Evolutionary conservation across 2,888 invertebrate genomes (phyloP), one percentile per base, ranked within the genome.

Genomic region (Bibio marci): DNA sequence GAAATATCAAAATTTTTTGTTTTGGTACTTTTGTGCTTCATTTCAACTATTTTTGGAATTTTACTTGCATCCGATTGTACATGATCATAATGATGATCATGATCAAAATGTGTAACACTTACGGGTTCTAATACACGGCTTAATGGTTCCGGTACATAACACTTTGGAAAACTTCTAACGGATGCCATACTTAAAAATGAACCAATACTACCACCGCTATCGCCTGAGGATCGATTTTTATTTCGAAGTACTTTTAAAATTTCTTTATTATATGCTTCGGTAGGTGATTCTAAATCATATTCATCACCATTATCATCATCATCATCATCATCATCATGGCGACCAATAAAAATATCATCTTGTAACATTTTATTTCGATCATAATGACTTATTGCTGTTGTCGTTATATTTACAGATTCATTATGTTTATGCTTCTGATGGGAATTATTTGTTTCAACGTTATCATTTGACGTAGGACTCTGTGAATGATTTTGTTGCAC

Each of bases 161-260:
- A 72, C 69, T 76, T 77, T 2, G 86, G 86, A 51, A 86, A 87
- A n/a, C 80, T 76, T 51, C 76, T 80, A 10, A 85, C 77, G 3
- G 85, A 83, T 17, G 82, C 82, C 85, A 86, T 86, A 1, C 85
- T 85, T 5, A 86, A 67, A 52, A 80, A 85, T 0, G 85, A 85
- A 35, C 81, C 80, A 1, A 86, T 72, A 4, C 73, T 72, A 2
- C 36, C 38, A 3, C 42, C 6, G 37, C 18, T 35, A 28, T 11
- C 17, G 19, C 14, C 26, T 15, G 11, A 18, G 4, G 22, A 14
- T 7, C 14, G 17, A 15, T 30, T 30, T 17, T 4, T 14, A 26
- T 3, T 18, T 27, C 15, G 28, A 25, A 31, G 17, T 17, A 19
- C 25, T 34, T 32, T 35, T 12, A 42, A 33, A n/a, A 44, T 19